Evolutionary conservation across 2,797 vertebrate genomes (phyloP).

Genomic region (Neosilurus hyrtlii): DNA sequence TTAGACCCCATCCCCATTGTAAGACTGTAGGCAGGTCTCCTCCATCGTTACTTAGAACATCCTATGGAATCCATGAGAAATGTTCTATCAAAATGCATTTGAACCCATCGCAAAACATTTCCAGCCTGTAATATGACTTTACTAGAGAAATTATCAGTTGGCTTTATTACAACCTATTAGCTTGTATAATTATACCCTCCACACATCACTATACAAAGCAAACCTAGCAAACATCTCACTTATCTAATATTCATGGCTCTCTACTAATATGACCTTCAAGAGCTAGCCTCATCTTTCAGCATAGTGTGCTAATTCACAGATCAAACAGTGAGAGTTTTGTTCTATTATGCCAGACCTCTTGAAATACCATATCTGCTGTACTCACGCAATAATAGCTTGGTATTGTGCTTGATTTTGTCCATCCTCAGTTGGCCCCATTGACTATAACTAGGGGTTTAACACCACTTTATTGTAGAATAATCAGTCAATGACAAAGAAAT

Average conservation of each 20-base stretch:
- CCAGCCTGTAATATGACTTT: not conserved
- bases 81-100: not conserved
- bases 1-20: not conserved
- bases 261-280: conserved; percentile 14
- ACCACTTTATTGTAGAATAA: conserved; percentile 40
- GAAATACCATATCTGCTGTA: conserved; percentile 26
- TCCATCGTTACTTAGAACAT: not conserved
- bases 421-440: conserved; percentile 32
- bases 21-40: not conserved
- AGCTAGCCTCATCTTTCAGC: conserved; percentile 18
- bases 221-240: conserved; percentile 32
- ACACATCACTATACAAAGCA: conserved; percentile 15
- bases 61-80: not conserved
- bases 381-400: conserved; percentile 31
- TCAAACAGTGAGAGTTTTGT: conserved; percentile 47
- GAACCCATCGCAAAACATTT: not conserved
- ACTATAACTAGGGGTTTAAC: conserved; percentile 30
- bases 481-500: conserved; percentile 37
- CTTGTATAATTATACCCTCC: not conserved
- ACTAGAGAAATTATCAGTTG: not conserved
- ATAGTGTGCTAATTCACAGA: conserved; percentile 39
- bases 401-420: conserved; percentile 19
- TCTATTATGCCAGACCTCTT: conserved; percentile 23
- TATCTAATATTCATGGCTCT: conserved; percentile 21
- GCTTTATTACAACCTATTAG: conserved; percentile 6